These are phyloP conservation scores for Eriocheir sinensis DNA, from an alignment of 1,140 invertebrate species.

Conservation along the genomic window DNA sequence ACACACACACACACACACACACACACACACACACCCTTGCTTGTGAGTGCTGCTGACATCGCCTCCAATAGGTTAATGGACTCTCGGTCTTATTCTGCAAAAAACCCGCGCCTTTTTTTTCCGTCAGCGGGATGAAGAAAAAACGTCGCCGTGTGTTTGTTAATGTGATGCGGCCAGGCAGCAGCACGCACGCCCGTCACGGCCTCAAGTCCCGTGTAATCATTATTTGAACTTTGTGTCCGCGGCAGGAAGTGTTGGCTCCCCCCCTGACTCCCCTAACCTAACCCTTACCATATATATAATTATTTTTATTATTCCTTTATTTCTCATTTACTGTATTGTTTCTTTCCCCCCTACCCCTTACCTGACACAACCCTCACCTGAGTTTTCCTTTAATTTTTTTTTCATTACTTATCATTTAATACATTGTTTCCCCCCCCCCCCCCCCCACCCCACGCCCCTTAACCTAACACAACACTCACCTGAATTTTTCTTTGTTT, in stretches of 20 bases:
- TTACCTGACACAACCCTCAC: not conserved
- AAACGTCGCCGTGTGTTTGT: not conserved
- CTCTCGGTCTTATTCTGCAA: not conserved
- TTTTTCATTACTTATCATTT: not conserved
- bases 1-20: too few species aligned
- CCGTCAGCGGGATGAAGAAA: constrained; percentile 32
- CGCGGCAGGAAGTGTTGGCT: not conserved
- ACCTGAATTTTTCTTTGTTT: not conserved
- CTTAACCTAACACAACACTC: too few species aligned
- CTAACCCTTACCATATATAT: not conserved
- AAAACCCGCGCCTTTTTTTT: constrained; percentile 30
- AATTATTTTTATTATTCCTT: not conserved
- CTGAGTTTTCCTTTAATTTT: not conserved
- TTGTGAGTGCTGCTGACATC: not conserved
- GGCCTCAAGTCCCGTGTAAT: not conserved
- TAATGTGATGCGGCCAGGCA: constrained; percentile 38
- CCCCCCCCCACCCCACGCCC: too few species aligned
- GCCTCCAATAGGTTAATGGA: constrained; percentile 52
- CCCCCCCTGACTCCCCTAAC: not conserved
- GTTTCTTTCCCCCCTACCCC: not conserved
- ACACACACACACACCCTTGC: too few species aligned
- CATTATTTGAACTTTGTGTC: constrained; percentile 25
- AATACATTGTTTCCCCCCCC: not conserved
- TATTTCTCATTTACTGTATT: not conserved
- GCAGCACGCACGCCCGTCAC: constrained; percentile 18